Evolutionary conservation across 2,888 invertebrate genomes (phyloP), one percentile per base, ranked within the genome.

Genomic region (Scrobipalpa costella): DNA sequence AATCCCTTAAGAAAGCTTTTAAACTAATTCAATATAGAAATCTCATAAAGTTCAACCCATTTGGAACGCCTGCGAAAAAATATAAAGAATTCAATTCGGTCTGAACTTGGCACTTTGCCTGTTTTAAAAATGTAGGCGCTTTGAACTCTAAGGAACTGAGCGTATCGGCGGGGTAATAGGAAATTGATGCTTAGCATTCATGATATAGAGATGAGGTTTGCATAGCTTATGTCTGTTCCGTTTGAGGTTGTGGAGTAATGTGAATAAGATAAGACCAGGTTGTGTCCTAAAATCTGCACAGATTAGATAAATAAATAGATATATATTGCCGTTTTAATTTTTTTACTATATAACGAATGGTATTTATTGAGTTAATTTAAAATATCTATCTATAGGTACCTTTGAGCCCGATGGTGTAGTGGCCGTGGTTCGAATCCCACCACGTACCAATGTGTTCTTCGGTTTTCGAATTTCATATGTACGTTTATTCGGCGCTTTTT

Each of bases 71-170:
- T 50, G 44, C 11, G 19, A 50, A 50, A 50, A 50, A 50, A 19
- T 15, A 21, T 50, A 38, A 61, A 52, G 52, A 61, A 61, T 36
- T 61, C 50, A 50, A 62, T 34, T 62, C 55, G 27, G 62, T 36
- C 36, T 19, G 57, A 44, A 57, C 9, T 50, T 63, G 60, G 63
- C 63, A 55, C 44, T 49, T 47, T 63, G 63, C 63, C 63, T 60
- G 52, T 52, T 21, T 60, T 60, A 58, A 60, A 63, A 63, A 63
- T 13, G 17, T 49, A 38, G 34, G 58, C 44, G 44, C 44, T 44
- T 44, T 15, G 44, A 44, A 44, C 44, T 44, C 44, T 7, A 11
- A 47, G 57, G 15, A 36, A 50, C 50, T 50, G 49, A 9, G 15
- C n/a, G 15, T 17, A 49, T 19, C 17, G 11, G 11, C 50, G 50